Base-by-base conservation (phyloP, 1,140 invertebrate species). In the Protaetia brevitarsis region DNA sequence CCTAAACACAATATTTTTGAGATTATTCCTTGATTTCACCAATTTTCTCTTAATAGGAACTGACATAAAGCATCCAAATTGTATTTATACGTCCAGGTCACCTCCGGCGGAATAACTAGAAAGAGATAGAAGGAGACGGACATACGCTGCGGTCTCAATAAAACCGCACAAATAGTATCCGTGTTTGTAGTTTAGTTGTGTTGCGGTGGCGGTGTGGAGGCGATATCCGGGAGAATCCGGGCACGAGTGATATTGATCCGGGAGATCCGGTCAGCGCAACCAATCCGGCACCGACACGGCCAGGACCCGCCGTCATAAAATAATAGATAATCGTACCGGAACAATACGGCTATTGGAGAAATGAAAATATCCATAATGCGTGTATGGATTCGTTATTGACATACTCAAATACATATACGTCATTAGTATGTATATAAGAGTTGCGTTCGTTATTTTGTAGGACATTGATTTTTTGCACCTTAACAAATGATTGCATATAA, bases 191-290 rank as follows among this genome's bases (percentile, higher is more conserved):
- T 58, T 28, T 58, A 65, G 64, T 65, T 58, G 51, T 58, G 51
- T 34, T 65, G 64, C 30, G 64, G 51, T 65, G 23, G 56, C 56
- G 56, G 13, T 58, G 56, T 58, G 23, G 56, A 58, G 56, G 56
- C 29, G 67, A 68, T 68, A 66, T 70, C 69, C 69, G 71, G 71
- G 67, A 70, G 65, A 72, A 68, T 70, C 67, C 69, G 71, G 71
- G 67, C 67, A 62, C 68, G 45, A 57, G 66, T 71, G 71, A 69
- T 73, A 73, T 73, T 68, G 71, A 73, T 73, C 68, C 71, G 69
- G 69, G 56, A 68, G 66, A 73, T 73, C 71, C 71, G 69, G 71
- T 73, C 68, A 71, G 58, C 69, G 65, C 71, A 63, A 69, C 71
- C 71, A 73, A 73, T 73, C 69, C 69, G 66, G 63, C 64, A 56